Evolutionary conservation across 2,797 vertebrate genomes (phyloP).

Genomic region (Micromesistius poutassou): DNA sequence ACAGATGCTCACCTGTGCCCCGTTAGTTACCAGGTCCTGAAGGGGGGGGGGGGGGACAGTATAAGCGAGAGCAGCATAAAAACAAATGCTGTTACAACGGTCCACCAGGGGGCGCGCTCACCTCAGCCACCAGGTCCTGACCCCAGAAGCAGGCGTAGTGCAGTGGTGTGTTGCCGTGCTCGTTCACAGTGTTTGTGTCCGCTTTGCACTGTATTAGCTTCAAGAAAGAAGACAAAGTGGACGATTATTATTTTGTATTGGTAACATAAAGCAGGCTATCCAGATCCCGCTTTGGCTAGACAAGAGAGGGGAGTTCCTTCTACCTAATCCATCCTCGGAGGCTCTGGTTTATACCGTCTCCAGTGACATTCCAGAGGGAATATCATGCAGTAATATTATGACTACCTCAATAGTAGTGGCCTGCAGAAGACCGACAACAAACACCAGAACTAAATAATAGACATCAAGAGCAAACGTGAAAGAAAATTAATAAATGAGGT

Average conservation of each 20-base stretch:
- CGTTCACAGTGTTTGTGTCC: slow-evolving; percentile 91
- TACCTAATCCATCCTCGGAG: slow-evolving; percentile 24
- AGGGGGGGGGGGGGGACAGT: neutral
- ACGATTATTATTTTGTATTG: neutral
- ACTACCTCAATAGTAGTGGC: slow-evolving; percentile 21
- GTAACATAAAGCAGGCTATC: slow-evolving; percentile 29
- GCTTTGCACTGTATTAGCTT: slow-evolving; percentile 97
- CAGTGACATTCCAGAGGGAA: slow-evolving; percentile 54
- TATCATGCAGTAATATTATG: slow-evolving; percentile 40
- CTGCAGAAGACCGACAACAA: slow-evolving; percentile 43
- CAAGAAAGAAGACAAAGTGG: slow-evolving; percentile 22
- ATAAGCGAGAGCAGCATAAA: neutral
- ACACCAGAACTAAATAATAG: slow-evolving; percentile 26
- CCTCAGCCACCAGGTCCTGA: slow-evolving; percentile 90
- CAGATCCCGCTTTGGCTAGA: slow-evolving; percentile 53
- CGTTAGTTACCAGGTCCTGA: slow-evolving; percentile 88
- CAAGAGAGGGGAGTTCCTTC: slow-evolving; percentile 29
- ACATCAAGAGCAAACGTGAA: neutral
- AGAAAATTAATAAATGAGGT: neutral
- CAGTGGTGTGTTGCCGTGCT: slow-evolving; percentile 93
- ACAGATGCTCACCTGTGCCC: slow-evolving; percentile 88
- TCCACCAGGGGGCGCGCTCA: slow-evolving; percentile 69
- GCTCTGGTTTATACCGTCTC: slow-evolving; percentile 23
- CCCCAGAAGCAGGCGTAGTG: slow-evolving; percentile 99
- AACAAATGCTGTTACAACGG: neutral